phyloP scores from a whole-genome alignment of 1,140 invertebrate genomes.

The Coptotermes formosanus region DNA sequence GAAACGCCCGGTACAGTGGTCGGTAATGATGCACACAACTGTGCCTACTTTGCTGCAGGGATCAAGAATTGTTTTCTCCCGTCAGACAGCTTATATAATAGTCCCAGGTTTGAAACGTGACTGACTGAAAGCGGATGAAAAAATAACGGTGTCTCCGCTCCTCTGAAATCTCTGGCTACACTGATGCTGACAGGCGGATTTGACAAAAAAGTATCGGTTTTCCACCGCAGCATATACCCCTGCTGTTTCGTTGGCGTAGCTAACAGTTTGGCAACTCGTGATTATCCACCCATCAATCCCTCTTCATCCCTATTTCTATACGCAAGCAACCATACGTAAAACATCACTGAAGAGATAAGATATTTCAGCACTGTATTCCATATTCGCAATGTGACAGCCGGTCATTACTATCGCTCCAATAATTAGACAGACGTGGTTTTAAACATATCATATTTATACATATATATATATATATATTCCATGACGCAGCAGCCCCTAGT shows the following conservation, averaged over 20 bases:
- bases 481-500: too few species aligned
- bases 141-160: background rate
- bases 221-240: background rate
- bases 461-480: too few species aligned
- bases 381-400: background rate
- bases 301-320: background rate
- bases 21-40: background rate
- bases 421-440: background rate
- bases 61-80: background rate
- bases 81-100: background rate
- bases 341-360: background rate
- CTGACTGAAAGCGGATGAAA: background rate
- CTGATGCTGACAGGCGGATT: constrained; percentile 13
- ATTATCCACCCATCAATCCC: background rate
- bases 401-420: background rate
- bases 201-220: constrained; percentile 16
- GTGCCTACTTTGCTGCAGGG: background rate
- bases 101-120: background rate
- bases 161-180: background rate
- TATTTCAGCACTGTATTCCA: background rate
- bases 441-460: background rate
- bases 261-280: constrained; percentile 13
- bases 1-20: background rate
- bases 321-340: background rate
- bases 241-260: background rate